Conservation (phyloP, 35 echinoderm and acorn worm species). For the Ophiothrix spiculata region DNA sequence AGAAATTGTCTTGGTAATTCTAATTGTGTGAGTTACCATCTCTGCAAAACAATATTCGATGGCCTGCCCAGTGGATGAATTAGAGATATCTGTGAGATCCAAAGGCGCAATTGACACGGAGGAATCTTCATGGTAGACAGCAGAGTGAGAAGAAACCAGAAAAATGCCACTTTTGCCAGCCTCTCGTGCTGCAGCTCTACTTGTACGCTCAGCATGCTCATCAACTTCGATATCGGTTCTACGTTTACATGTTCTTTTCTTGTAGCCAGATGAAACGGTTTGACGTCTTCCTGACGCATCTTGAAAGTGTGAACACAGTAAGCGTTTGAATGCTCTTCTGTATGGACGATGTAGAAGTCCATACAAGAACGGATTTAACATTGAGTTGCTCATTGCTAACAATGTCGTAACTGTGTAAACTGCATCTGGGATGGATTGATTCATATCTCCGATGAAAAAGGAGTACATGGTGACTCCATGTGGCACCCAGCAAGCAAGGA, state of each 20-base stretch:
- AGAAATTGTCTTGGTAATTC: neutral
- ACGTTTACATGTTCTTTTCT: no score
- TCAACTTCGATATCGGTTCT: no score
- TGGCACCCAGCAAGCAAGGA: slow-evolving; percentile 71
- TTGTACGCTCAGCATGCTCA: no score
- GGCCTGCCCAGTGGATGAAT: neutral
- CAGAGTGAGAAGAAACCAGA: neutral
- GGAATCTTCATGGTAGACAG: neutral
- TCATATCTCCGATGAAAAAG: neutral
- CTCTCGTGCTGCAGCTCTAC: no score
- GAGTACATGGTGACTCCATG: slow-evolving; percentile 34
- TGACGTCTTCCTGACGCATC: no score
- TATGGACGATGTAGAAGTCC: slow-evolving; percentile 65
- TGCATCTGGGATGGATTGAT: slow-evolving; percentile 15
- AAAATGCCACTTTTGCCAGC: no score
- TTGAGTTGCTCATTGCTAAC: slow-evolving; percentile 63
- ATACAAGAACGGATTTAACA: slow-evolving; percentile 74
- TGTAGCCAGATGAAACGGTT: no score
- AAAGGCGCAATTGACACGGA: neutral
- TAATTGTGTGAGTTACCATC: neutral
- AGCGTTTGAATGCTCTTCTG: slow-evolving; percentile 34
- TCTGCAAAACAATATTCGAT: neutral
- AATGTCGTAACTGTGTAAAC: slow-evolving; percentile 52
- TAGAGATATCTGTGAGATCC: neutral
- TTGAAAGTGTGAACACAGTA: neutral